Evolutionary conservation across 2,797 vertebrate species (phyloP).

Genomic region (Furcifer pardalis): DNA sequence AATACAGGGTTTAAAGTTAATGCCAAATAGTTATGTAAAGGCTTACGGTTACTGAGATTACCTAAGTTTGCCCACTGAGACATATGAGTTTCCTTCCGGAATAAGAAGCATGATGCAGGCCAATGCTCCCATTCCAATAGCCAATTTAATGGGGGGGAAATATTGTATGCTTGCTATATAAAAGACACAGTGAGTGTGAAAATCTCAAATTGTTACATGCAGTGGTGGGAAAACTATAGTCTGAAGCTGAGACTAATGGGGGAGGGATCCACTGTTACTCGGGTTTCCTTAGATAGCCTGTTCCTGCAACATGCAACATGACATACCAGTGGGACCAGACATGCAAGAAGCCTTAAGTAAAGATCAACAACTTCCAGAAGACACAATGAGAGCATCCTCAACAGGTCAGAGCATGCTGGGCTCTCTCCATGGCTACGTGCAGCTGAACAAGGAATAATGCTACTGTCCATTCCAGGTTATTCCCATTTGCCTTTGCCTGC

Average conservation of each 20-base stretch:
- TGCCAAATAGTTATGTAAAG: slow-evolving; percentile 47
- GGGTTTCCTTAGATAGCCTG: neutral
- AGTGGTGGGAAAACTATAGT: too few species aligned
- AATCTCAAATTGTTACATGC: slow-evolving; percentile 14
- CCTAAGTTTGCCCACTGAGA: slow-evolving; percentile 52
- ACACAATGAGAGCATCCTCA: neutral
- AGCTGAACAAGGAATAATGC: neutral
- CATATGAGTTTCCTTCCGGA: slow-evolving; percentile 46
- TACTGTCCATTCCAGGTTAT: neutral
- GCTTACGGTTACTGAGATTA: slow-evolving; percentile 49
- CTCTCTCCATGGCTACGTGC: neutral
- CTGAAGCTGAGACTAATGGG: neutral
- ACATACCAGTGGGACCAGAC: too few species aligned
- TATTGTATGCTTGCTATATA: slow-evolving; percentile 47
- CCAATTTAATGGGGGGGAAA: slow-evolving; percentile 40
- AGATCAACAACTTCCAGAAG: neutral
- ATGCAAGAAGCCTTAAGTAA: neutral
- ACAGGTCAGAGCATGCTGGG: neutral
- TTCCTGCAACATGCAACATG: too few species aligned
- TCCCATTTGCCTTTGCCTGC: too few species aligned
- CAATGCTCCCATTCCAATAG: slow-evolving; percentile 46
- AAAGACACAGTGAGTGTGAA: slow-evolving; percentile 29
- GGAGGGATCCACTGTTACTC: neutral
- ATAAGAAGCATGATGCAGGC: slow-evolving; percentile 44
- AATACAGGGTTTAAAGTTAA: slow-evolving; percentile 44